phyloP scores from a whole-genome alignment of 2,113 vertebrate species.

The Orcinus orca region DNA sequence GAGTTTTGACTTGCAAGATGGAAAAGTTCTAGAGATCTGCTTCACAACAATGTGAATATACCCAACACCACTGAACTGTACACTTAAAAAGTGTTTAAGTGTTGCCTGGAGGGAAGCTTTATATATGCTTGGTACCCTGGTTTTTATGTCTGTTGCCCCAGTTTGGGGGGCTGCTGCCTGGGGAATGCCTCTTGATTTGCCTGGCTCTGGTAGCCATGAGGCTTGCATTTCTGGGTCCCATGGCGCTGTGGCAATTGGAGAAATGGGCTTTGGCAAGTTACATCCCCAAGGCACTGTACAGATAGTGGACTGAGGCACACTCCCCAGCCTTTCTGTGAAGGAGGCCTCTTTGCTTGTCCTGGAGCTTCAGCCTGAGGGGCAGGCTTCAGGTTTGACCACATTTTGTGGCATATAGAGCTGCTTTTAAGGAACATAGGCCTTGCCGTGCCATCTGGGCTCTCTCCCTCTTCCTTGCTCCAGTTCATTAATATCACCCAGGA shows the following conservation, averaged over 20 bases:
- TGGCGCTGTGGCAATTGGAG: background rate
- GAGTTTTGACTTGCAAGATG: background rate
- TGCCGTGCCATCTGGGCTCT: background rate
- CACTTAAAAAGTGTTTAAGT: background rate
- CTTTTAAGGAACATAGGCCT: background rate
- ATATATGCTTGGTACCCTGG: background rate
- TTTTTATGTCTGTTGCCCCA: background rate
- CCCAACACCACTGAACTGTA: background rate
- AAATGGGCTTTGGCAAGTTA: background rate
- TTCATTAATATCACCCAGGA: background rate
- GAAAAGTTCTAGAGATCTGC: background rate
- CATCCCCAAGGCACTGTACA: background rate
- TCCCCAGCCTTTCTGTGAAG: background rate
- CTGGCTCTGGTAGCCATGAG: background rate
- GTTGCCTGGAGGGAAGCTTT: background rate
- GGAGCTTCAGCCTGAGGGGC: background rate
- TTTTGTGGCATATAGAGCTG: background rate
- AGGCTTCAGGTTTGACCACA: background rate
- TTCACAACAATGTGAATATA: background rate
- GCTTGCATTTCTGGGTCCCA: background rate
- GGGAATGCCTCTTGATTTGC: background rate
- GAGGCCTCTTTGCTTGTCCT: background rate
- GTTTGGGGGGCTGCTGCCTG: background rate
- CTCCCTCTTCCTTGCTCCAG: background rate
- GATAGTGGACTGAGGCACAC: background rate